Percentiles rank a stretch among this genome's conserved stretches.
These are phyloP conservation scores for Mobula birostris DNA, from an alignment of 2,113 vertebrate genomes.

Conservation along the genomic window DNA sequence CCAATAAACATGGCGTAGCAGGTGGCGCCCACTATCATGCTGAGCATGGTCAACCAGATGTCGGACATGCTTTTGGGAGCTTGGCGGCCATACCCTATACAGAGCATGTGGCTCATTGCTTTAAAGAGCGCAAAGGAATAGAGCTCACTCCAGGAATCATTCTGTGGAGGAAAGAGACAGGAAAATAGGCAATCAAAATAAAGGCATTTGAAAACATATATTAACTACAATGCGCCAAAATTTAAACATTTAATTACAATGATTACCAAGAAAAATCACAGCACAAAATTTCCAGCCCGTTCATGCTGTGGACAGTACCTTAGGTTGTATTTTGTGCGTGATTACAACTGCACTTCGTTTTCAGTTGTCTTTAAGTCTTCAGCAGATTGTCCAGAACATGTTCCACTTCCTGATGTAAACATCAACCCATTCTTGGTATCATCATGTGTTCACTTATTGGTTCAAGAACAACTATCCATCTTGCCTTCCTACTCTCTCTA, in stretches of 20 bases:
- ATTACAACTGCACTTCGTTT: not conserved
- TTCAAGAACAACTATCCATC: not conserved
- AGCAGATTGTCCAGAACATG: not conserved
- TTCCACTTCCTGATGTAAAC: not conserved
- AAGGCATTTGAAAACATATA: not conserved
- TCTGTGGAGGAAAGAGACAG: conserved; percentile 56
- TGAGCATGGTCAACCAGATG: conserved; percentile 97
- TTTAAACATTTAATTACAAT: not conserved
- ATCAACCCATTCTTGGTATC: not conserved
- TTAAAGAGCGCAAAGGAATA: conserved; percentile 97
- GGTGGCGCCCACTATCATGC: conserved; percentile 96
- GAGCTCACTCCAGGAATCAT: conserved; percentile 88
- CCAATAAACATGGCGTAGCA: conserved; percentile 94
- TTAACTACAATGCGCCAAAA: not conserved
- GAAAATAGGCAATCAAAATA: not conserved
- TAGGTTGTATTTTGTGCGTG: not conserved
- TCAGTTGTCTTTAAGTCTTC: not conserved
- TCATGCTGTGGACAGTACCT: not conserved
- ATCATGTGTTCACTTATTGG: not conserved
- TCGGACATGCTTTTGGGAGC: conserved; percentile 94
- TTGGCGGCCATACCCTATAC: conserved; percentile 90
- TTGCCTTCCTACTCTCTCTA: not conserved
- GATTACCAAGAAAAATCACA: not conserved
- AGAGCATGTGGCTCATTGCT: conserved; percentile 99
- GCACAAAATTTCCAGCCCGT: not conserved